Base-by-base conservation (phyloP, 2,888 invertebrate genomes). In the Ornithoptera priamus region DNA sequence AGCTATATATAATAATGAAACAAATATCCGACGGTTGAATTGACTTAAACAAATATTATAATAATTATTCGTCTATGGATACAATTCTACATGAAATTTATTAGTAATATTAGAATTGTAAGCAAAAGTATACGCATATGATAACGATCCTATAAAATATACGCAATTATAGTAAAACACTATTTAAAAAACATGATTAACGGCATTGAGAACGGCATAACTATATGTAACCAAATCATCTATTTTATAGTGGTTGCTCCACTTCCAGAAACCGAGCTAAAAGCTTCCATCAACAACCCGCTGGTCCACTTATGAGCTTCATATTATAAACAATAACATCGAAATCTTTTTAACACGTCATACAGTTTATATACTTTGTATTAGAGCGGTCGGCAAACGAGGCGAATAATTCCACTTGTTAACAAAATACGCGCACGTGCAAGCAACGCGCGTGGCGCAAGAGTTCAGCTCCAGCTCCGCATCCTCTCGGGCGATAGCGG, bases 261-360 rank as follows among this genome's bases (percentile, higher is more conserved):
- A 81, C 82, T 86, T 64, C 56, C 64, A 59, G 62, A 57, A 69
- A 68, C 69, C 65, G 62, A 67, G 73, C 78, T 79, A 88, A 90
- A 85, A 89, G 91, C 89, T 83, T 90, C 88, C 82, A 80, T 90
- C 89, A 85, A 81, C 90, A 81, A 74, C 71, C 72, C 72, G 76
- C 75, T 77, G 79, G 74, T 79, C 78, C 78, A 81, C 84, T 84
- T 83, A 85, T 82, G 84, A 85, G 86, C 87, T 88, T 83, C 80
- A 76, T 79, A 88, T 80, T 82, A 81, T 89, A 91, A 91, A 91
- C 90, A 91, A 90, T 88, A 91, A 90, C 89, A 90, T 80, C 78
- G 83, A 83, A 88, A 89, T 88, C 89, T 90, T 90, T 91, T 90
- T 87, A 90, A 90, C 87, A 84, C 86, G 82, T 87, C 86, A 84